phyloP scores from a whole-genome alignment of 2,797 vertebrate genomes.

The Chelonia mydas region DNA sequence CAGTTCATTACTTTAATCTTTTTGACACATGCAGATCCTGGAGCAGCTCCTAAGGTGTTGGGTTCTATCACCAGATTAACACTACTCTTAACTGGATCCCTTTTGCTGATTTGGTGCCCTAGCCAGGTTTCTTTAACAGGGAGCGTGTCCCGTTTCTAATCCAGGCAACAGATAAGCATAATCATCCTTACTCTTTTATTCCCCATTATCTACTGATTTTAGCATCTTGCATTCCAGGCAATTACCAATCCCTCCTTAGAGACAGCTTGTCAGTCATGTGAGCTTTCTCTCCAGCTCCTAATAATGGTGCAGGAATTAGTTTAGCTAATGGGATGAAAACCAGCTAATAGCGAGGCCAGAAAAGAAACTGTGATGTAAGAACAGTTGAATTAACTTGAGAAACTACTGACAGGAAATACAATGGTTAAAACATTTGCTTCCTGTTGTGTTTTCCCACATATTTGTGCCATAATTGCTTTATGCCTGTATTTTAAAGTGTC shows the following conservation, averaged over 20 bases:
- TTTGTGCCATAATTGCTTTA: background rate
- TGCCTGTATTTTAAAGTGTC: background rate
- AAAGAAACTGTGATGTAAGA: background rate
- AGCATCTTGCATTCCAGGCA: background rate
- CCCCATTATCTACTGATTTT: background rate
- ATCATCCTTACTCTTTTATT: background rate
- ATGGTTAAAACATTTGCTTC: too few relatives aligned
- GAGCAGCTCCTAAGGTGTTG: background rate
- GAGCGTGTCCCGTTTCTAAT: background rate
- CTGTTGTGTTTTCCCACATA: background rate
- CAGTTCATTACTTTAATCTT: background rate
- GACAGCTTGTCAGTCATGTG: background rate
- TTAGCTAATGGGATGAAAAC: background rate
- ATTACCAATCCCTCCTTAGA: background rate
- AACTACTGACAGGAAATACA: background rate
- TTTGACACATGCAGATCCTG: background rate
- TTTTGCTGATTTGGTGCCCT: background rate
- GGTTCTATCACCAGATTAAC: background rate
- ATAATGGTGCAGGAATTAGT: background rate
- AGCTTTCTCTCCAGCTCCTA: background rate
- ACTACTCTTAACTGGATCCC: background rate
- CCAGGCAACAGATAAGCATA: background rate
- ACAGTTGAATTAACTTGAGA: background rate
- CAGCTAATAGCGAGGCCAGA: background rate
- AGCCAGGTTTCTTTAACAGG: background rate